Percentiles rank a stretch among this genome's conserved stretches.
Conservation (phyloP, 2,797 vertebrate species). For the Cercopithecus neglectus region DNA sequence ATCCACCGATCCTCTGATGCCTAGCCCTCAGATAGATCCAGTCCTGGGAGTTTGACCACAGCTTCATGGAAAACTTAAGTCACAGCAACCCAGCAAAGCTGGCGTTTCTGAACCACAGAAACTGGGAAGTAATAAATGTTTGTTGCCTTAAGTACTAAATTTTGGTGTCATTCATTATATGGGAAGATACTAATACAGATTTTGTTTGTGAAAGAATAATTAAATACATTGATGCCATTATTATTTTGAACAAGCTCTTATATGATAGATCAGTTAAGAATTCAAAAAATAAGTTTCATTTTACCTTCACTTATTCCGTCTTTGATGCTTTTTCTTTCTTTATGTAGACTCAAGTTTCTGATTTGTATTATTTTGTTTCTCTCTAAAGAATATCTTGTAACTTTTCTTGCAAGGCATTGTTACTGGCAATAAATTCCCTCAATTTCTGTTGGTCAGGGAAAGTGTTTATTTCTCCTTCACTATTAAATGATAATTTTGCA, state of each 20-base stretch:
- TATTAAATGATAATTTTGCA: background rate
- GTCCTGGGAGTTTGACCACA: background rate
- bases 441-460: background rate
- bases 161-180: background rate
- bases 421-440: background rate
- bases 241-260: background rate
- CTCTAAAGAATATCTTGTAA: background rate
- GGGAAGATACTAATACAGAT: background rate
- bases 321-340: background rate
- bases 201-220: background rate
- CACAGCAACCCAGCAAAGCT: background rate
- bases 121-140: background rate
- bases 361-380: background rate
- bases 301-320: background rate
- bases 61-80: background rate
- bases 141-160: background rate
- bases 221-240: background rate
- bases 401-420: background rate
- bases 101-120: background rate
- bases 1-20: background rate
- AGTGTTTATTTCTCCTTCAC: background rate
- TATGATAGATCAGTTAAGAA: background rate
- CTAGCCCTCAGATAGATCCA: background rate
- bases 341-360: background rate
- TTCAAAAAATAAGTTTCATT: background rate